phyloP scores from a whole-genome alignment of 2,888 invertebrate species.

The Sinotaia quadrata region DNA sequence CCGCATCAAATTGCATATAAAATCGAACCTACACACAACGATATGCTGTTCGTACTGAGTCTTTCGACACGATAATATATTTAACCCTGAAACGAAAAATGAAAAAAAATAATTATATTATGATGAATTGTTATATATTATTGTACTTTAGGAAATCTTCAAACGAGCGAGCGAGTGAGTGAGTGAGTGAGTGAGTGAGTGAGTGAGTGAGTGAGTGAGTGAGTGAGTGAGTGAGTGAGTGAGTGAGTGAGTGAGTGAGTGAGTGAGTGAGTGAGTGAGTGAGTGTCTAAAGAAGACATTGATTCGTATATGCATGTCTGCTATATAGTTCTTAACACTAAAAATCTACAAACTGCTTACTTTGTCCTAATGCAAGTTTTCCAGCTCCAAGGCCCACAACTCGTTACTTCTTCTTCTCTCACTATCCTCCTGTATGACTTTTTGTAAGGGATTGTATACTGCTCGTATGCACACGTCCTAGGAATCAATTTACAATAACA shows the following conservation, averaged over 20 bases:
- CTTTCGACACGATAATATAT: slow-evolving; percentile 49
- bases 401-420: slow-evolving; percentile 47
- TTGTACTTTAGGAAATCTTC: neutral
- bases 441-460: slow-evolving; percentile 50
- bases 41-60: slow-evolving; percentile 51
- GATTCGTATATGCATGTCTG: neutral
- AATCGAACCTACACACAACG: slow-evolving; percentile 44
- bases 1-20: neutral
- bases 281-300: neutral
- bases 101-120: slow-evolving; percentile 16
- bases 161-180: neutral
- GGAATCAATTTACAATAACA: slow-evolving; percentile 22
- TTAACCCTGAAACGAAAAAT: slow-evolving; percentile 42
- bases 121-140: too few species aligned
- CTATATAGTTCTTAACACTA: neutral
- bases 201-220: neutral
- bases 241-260: neutral
- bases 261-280: neutral
- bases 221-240: neutral
- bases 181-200: neutral
- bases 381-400: slow-evolving; percentile 57
- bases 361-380: slow-evolving; percentile 57
- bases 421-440: slow-evolving; percentile 51
- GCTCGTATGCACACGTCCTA: slow-evolving; percentile 57
- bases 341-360: slow-evolving; percentile 34